These are phyloP conservation scores for Lethrus apterus DNA, from an alignment of 1,140 invertebrate species.

Conservation along the genomic window DNA sequence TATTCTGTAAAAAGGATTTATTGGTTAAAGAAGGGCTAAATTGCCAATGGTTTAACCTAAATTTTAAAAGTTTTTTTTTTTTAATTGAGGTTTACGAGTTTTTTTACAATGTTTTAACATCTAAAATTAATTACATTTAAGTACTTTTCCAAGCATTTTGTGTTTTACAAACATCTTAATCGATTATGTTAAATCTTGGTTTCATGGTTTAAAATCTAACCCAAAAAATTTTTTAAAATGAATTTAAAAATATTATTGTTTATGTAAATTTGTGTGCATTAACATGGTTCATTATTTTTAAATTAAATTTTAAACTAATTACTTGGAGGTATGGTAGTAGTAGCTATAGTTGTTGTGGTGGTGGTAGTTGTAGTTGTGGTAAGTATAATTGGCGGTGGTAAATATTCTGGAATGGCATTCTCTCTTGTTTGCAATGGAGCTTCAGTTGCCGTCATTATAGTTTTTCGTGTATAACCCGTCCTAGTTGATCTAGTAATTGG, in stretches of 20 bases:
- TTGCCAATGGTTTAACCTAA: too few relatives aligned
- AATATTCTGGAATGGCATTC: slow-evolving; percentile 31
- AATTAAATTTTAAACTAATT: slow-evolving; percentile 39
- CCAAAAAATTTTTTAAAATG: neutral
- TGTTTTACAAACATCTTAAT: too few relatives aligned
- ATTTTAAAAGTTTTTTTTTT: neutral
- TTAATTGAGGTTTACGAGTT: slow-evolving; percentile 5
- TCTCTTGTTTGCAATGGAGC: slow-evolving; percentile 28
- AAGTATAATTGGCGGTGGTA: slow-evolving; percentile 33
- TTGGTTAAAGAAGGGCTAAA: too few relatives aligned
- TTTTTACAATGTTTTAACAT: too few relatives aligned
- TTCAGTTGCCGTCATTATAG: slow-evolving; percentile 30
- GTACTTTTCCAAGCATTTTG: too few relatives aligned
- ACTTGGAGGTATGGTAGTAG: slow-evolving; percentile 60
- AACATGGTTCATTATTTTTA: slow-evolving; percentile 7
- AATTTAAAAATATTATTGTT: slow-evolving; percentile 3
- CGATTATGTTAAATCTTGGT: too few relatives aligned
- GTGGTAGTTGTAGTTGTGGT: slow-evolving; percentile 36
- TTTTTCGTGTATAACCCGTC: slow-evolving; percentile 22
- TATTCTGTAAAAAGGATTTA: slow-evolving; percentile 56
- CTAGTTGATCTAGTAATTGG: slow-evolving; percentile 35
- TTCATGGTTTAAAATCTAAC: neutral
- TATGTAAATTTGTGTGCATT: neutral
- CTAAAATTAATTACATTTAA: too few relatives aligned
- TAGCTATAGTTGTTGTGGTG: slow-evolving; percentile 45